These are phyloP conservation scores for Stegostoma tigrinum DNA, from an alignment of 2,113 vertebrate genomes.

Conservation along the genomic window DNA sequence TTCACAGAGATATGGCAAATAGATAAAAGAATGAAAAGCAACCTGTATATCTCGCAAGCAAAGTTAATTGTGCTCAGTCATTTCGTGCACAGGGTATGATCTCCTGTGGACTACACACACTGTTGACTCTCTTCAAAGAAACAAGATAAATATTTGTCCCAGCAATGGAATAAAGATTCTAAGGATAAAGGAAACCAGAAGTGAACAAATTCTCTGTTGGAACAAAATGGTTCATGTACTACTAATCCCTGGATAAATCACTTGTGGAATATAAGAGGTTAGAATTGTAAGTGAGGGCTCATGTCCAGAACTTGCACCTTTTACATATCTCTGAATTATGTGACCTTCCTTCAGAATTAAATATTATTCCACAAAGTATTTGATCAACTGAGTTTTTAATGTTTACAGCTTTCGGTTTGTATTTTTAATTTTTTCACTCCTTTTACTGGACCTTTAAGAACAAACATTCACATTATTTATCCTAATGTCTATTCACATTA, in stretches of 20 bases:
- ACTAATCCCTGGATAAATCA: neutral
- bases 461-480: neutral
- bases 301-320: neutral
- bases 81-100: neutral
- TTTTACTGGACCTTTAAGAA: neutral
- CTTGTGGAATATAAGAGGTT: neutral
- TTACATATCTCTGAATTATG: neutral
- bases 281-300: neutral
- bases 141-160: neutral
- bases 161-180: neutral
- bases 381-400: neutral
- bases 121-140: neutral
- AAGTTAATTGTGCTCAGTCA: neutral
- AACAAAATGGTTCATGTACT: neutral
- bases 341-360: neutral
- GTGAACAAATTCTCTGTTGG: neutral
- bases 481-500: neutral
- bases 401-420: neutral
- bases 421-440: neutral
- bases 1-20: neutral
- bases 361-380: conserved; percentile 5
- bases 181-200: neutral
- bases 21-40: neutral
- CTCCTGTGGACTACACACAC: neutral
- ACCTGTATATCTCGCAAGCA: neutral